phyloP scores from a whole-genome alignment of 1,140 invertebrate genomes.

The Rhopalosiphum maidis region DNA sequence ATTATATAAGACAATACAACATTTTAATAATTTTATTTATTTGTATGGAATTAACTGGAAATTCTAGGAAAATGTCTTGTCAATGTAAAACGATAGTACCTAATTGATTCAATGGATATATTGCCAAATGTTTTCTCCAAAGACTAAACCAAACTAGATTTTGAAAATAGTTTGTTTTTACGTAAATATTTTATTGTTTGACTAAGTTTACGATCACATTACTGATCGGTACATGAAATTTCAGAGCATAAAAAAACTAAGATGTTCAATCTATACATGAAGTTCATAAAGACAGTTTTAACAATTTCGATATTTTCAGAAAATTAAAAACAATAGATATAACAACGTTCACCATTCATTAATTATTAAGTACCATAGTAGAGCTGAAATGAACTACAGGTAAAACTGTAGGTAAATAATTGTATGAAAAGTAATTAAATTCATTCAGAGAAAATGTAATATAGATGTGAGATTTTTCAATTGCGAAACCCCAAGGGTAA shows the following conservation, averaged over 20 bases:
- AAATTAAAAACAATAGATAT: not conserved
- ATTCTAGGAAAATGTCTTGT: too few relatives aligned
- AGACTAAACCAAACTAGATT: not conserved
- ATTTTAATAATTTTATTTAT: not conserved
- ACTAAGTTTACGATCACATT: too few relatives aligned
- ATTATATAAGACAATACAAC: not conserved
- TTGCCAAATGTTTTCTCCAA: not conserved
- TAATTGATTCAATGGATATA: not conserved
- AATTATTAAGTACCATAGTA: not conserved
- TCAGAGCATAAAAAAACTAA: not conserved
- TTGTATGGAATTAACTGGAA: too few relatives aligned
- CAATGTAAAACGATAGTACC: too few relatives aligned
- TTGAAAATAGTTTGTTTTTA: not conserved
- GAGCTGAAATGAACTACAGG: not conserved
- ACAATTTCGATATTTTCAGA: not conserved
- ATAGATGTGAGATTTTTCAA: not conserved
- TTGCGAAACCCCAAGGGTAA: constrained; percentile 2
- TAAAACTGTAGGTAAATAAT: not conserved
- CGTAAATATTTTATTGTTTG: not conserved
- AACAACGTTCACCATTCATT: not conserved
- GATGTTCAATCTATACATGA: not conserved
- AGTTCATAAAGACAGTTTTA: not conserved
- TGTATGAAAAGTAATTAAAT: not conserved
- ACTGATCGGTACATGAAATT: not conserved
- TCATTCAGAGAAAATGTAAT: constrained; percentile 3